These are phyloP conservation scores for Hartigia nigra DNA, from an alignment of 2,888 invertebrate species.

Conservation along the genomic window DNA sequence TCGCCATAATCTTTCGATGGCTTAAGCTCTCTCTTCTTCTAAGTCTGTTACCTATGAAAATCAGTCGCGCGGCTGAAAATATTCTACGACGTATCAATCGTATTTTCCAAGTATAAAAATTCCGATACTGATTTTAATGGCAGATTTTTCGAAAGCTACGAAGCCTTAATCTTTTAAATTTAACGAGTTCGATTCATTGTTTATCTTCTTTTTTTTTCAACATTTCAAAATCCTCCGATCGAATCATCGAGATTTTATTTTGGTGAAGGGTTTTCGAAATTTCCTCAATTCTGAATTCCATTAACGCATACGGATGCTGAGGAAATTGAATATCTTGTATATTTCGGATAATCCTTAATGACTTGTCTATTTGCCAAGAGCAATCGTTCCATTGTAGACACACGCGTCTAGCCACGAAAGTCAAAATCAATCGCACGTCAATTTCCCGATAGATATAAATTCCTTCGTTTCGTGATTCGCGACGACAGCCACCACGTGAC, in stretches of 20 bases:
- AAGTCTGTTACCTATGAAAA: constrained; percentile 18
- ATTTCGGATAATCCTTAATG: neutral
- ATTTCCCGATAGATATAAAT: constrained; percentile 27
- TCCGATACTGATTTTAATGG: neutral
- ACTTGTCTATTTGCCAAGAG: neutral
- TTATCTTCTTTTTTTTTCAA: neutral
- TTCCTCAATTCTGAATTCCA: neutral
- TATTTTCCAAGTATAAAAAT: neutral
- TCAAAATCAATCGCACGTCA: constrained; percentile 34
- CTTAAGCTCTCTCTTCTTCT: constrained; percentile 16
- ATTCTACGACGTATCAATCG: neutral
- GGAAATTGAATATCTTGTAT: neutral
- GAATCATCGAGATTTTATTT: neutral
- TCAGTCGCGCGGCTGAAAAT: neutral
- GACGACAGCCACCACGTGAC: neutral
- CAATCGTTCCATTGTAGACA: neutral
- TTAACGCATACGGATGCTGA: neutral
- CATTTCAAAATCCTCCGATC: neutral
- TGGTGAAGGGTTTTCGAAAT: neutral
- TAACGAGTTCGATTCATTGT: neutral
- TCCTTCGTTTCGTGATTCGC: constrained; percentile 19
- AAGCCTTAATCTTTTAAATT: neutral
- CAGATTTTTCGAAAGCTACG: neutral
- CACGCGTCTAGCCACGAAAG: constrained; percentile 11
- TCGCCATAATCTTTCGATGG: constrained; percentile 4